Evolutionary conservation across 2,113 vertebrate genomes (phyloP), one percentile per base, ranked within the genome.

Genomic region (Notothenia coriiceps): DNA sequence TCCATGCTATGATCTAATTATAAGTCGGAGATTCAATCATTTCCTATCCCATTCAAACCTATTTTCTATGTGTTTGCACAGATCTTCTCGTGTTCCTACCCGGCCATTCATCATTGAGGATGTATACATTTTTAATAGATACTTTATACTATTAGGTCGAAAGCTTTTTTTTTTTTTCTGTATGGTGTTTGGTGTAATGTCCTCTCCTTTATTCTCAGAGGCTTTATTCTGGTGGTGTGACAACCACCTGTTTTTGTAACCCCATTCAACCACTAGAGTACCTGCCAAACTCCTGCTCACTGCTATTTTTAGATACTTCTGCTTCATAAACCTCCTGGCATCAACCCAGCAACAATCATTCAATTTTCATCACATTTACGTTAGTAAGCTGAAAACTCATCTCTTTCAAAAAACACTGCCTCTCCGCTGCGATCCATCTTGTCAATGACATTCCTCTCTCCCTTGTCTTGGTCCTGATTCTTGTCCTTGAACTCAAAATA

Each of bases 261-360:
- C 63, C 64, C 52, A 50, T 52, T 73, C 18, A 44, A 78, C 43
- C 33, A 35, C 60, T 71, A 40, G 6, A 40, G 35, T 44, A 83
- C 54, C 74, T 66, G 25, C 71, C 79, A 57, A 84, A 73, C 60
- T 49, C 22, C 50, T 18, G 17, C 18, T 50, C 51, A 74, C 71
- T 62, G 61, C 64, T 46, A 3, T 25, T 75, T 84, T 78, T 50
- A 18, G 17, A 83, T 8, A 64, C 60, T 17, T 56, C 62, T 22
- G 40, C n/a, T 76, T 56, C 46, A 83, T 70, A 81, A 66, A 47
- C 54, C 70, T 71, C 43, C 73, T 71, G 70, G 43, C 69, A 56
- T 62, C 18, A 69, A 25, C 43, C n/a, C 5, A 29, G n/a, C 40
- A 6, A 25, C 47, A 62, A 47, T 61, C 72, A 69, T 57, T 81